phyloP scores from a whole-genome alignment of 2,797 vertebrate genomes.

The Novumbra hubbsi region DNA sequence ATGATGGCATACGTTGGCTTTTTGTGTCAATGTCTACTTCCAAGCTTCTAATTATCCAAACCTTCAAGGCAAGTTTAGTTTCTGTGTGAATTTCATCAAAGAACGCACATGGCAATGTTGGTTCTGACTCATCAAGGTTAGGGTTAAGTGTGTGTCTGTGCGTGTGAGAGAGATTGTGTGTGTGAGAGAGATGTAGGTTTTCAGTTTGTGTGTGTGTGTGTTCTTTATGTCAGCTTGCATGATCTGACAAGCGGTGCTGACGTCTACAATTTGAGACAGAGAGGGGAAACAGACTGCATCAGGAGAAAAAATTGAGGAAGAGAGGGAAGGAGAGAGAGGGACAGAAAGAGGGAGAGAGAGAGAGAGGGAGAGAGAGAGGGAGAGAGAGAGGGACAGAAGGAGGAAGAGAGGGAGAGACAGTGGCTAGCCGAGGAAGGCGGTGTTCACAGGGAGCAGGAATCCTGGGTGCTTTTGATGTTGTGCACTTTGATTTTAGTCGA shows the following conservation, averaged over 20 bases:
- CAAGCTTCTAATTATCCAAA: not conserved
- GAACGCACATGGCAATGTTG: not conserved
- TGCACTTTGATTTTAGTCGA: slow-evolving; percentile 54
- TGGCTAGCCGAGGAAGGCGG: slow-evolving; percentile 22
- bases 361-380: not conserved
- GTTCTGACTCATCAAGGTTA: not conserved
- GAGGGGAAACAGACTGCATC: slow-evolving; percentile 63
- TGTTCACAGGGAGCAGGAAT: slow-evolving; percentile 47
- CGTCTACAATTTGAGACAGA: slow-evolving; percentile 62
- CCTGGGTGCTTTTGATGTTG: slow-evolving; percentile 47
- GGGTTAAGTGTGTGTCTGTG: not conserved
- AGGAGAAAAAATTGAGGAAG: slow-evolving; percentile 67
- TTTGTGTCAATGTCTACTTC: not conserved
- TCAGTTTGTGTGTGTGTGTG: not conserved
- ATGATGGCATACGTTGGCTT: not conserved
- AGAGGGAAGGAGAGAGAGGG: slow-evolving; percentile 23
- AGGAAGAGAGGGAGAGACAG: not conserved
- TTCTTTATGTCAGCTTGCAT: slow-evolving; percentile 57
- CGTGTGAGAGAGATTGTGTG: not conserved
- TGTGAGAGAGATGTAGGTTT: not conserved
- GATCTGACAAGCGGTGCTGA: slow-evolving; percentile 77
- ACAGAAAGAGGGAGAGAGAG: not conserved
- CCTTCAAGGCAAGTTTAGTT: no score
- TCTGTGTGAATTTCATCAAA: no score
- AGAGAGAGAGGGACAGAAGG: slow-evolving; percentile 1